Evolutionary conservation across 2,888 invertebrate species (phyloP), one percentile per base, ranked within the genome.

Genomic region (Agrochola macilenta): DNA sequence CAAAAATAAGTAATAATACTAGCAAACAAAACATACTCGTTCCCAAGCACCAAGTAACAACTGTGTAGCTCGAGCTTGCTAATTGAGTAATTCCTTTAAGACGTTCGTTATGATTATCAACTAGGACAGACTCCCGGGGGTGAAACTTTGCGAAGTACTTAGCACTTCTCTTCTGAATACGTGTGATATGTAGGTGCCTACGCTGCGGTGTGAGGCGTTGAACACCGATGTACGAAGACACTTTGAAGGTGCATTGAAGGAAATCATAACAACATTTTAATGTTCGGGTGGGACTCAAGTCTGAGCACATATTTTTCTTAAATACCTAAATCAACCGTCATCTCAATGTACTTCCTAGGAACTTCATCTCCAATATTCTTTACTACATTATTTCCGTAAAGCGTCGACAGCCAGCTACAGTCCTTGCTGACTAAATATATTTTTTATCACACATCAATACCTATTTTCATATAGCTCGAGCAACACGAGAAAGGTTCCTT

Each of bases 91-190:
- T 94, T 93, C 91, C 93, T 93, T 87, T 91, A 92, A 93, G 92
- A 90, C 93, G 92, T 93, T 93, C 92, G 91, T 94, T 94, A 93
- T 93, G 91, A 94, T 94, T 93, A 94, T 93, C 93, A 93, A 93
- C 90, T 89, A 91, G 89, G 88, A 90, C 91, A 91, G 88, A 78
- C 87, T 92, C 92, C 89, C 90, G 60, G 77, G 92, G 90, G 92
- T 85, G 88, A 88, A 92, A 93, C 92, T 93, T 93, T 84, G 85
- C 86, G 78, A 90, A 91, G 92, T 91, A 92, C 93, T 94, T 92
- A 91, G 91, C 92, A 90, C 89, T 92, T 90, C 90, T 90, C 87
- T 89, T 88, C 90, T 89, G 90, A 90, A 91, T 90, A 91, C 89
- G 91, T 90, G 93, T 85, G 91, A 92, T 91, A 91, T 88, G 90